Evolutionary conservation across 2,888 invertebrate species (phyloP).

Genomic region (Epicampocera succincta): DNA sequence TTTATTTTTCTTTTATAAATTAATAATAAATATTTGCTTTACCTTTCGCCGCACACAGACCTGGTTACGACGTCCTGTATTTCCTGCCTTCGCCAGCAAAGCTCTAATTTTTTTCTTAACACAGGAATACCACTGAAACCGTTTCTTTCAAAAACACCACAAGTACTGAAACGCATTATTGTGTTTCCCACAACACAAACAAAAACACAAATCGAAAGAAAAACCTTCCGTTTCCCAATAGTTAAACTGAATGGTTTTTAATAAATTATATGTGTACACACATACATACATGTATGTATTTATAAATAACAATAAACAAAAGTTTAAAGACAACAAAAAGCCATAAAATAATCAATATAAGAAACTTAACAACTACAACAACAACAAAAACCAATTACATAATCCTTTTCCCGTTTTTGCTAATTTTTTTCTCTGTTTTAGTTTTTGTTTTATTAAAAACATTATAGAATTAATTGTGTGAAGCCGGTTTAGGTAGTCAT

Average conservation of each 20-base stretch:
- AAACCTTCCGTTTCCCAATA: slow-evolving; percentile 21
- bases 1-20: not conserved
- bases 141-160: slow-evolving; percentile 30
- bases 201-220: too few species aligned
- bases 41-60: slow-evolving; percentile 8
- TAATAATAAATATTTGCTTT: not conserved
- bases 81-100: slow-evolving; percentile 26
- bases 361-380: slow-evolving; percentile 2
- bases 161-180: not conserved
- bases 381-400: not conserved
- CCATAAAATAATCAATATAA: slow-evolving; percentile 40
- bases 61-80: not conserved
- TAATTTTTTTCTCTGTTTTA: not conserved
- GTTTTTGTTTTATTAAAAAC: slow-evolving; percentile 18
- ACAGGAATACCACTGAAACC: not conserved
- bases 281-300: not conserved
- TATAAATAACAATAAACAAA: slow-evolving; percentile 6
- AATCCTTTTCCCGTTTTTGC: not conserved
- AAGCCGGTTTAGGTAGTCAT: slow-evolving; percentile 1
- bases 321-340: slow-evolving; percentile 23
- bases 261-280: not conserved
- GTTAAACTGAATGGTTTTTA: slow-evolving; percentile 44
- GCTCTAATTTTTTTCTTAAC: not conserved
- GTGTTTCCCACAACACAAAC: slow-evolving; percentile 7
- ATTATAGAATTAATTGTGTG: slow-evolving; percentile 46